Evolutionary conservation across 2,888 invertebrate species (phyloP), one percentile per base, ranked within the genome.

Genomic region (Himalopsyche kuldschensis): DNA sequence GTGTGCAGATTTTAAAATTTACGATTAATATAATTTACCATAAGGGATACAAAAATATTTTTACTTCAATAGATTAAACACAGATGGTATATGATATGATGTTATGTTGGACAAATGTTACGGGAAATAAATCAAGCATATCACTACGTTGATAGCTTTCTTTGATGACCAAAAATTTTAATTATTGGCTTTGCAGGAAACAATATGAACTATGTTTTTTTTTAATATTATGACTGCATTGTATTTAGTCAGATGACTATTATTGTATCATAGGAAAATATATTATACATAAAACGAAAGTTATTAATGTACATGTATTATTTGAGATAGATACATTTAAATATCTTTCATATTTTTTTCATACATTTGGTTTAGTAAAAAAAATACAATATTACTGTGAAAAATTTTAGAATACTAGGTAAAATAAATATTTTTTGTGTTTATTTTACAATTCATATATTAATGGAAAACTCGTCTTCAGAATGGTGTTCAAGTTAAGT

Each of bases 381-480:
- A 69, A 69, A 27, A 27, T 41, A 69, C 63, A 69, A 79, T 79
- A 79, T 79, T 69, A 15, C 11, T 41, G 27, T 69, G 30, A 30
- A 15, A 24, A 15, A 63, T 24, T 69, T 69, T 35, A 31, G 35
- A 69, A 69, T 79, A 79, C 35, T 35, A n/a, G 6, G 0, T 35
- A 35, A 35, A 35, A 35, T 35, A 41, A 41, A 41, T 41, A 69
- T 80, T 20, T 69, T 15, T 27, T 69, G 79, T 69, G 79, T 35
- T 48, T 75, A 80, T 80, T 69, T 69, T 80, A 80, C 75, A 80
- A 80, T 80, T 63, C 80, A 80, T 41, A 41, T 27, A 46, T 80
- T 69, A 1, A 27, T 24, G 30, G 17, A 75, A 80, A 35, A 8
- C 41, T 4, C n/a, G 32, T 8, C 35, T 32, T 63, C n/a, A 69